A percentile compares a stretch with the other conserved stretches of the same genome.
Evolutionary conservation across 2,113 vertebrate genomes (phyloP).

Genomic region (Hemiscyllium ocellatum): DNA sequence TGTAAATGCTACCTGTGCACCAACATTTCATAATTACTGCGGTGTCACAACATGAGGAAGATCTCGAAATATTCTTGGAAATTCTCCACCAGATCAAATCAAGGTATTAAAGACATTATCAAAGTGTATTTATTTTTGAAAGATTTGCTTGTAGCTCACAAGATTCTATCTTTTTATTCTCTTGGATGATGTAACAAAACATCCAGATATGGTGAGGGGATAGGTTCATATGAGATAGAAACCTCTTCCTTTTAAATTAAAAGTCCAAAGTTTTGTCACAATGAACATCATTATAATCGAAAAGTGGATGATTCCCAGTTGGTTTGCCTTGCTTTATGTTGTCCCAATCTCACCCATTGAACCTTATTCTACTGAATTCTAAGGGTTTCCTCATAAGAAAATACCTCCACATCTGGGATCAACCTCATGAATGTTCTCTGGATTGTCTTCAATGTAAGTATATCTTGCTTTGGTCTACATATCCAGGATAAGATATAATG

Average conservation of each 20-base stretch:
- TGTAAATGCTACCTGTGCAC: not conserved
- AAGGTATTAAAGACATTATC: not conserved
- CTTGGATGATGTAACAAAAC: not conserved
- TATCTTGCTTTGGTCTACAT: too few species aligned
- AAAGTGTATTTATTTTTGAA: constrained; percentile 23
- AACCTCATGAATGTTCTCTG: too few species aligned
- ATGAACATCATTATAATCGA: not conserved
- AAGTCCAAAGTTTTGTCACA: not conserved
- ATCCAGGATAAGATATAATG: too few species aligned
- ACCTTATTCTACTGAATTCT: not conserved
- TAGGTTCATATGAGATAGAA: not conserved
- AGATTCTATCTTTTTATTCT: not conserved
- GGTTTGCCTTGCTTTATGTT: not conserved
- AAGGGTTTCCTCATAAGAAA: too few species aligned
- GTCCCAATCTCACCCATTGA: not conserved
- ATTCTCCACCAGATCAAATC: not conserved
- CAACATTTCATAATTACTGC: not conserved
- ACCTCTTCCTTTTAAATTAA: not conserved
- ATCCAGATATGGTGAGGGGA: not conserved
- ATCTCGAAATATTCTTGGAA: constrained; percentile 12
- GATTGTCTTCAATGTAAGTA: too few species aligned
- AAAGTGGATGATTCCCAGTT: not conserved
- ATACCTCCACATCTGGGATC: too few species aligned
- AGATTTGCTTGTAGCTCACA: not conserved
- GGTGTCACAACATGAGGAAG: not conserved